These are phyloP conservation scores for Caradrina clavipalpis DNA, from an alignment of 2,888 invertebrate species.

Conservation along the genomic window DNA sequence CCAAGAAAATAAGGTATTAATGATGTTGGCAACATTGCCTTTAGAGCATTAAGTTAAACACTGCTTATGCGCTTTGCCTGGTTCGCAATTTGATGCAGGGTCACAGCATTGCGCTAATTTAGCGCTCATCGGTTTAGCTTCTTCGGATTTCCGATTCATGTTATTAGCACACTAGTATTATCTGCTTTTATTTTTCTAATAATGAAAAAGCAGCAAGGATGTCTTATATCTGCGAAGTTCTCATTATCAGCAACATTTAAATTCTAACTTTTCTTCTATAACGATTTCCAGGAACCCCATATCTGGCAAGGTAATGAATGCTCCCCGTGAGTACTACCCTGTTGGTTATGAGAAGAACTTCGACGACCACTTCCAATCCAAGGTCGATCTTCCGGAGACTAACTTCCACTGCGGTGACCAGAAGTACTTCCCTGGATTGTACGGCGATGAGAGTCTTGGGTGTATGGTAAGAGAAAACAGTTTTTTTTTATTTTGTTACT, in stretches of 20 bases:
- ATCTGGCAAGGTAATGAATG: constrained; percentile 95
- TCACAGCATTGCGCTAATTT: neutral
- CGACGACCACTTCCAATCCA: constrained; percentile 96
- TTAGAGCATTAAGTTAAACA: constrained; percentile 9
- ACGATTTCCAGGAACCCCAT: constrained; percentile 79
- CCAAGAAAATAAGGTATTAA: constrained; percentile 26
- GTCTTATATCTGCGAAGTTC: too few species aligned
- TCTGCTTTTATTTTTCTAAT: neutral
- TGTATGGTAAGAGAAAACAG: constrained; percentile 94
- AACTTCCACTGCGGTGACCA: constrained; percentile 96
- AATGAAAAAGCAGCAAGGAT: neutral
- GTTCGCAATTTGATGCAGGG: neutral
- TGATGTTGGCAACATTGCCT: constrained; percentile 12
- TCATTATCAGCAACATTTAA: neutral
- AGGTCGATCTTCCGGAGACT: constrained; percentile 96
- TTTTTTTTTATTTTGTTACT: too few species aligned
- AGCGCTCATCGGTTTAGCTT: neutral
- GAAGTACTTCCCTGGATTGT: constrained; percentile 97
- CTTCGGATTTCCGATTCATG: neutral
- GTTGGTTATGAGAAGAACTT: constrained; percentile 97
- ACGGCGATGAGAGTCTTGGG: constrained; percentile 96
- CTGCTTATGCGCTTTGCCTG: constrained; percentile 8
- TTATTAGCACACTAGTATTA: neutral
- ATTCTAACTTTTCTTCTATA: neutral
- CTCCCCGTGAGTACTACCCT: constrained; percentile 96